These are phyloP conservation scores for Propsilocerus akamusi DNA, from an alignment of 1,140 invertebrate genomes.

Conservation along the genomic window DNA sequence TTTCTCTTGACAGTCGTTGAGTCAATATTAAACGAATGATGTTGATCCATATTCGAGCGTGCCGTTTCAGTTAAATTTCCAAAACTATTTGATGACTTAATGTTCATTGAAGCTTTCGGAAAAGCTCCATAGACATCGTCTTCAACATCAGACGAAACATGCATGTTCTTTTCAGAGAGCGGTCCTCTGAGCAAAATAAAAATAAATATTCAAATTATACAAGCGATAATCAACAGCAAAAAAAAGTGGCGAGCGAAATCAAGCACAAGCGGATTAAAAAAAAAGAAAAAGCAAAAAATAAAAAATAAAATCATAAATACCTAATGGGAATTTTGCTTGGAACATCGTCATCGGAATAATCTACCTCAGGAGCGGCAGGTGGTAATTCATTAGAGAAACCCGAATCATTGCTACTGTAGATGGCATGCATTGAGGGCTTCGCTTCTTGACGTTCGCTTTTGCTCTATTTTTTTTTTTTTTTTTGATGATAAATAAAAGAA, in stretches of 20 bases:
- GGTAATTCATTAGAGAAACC: constrained; percentile 75
- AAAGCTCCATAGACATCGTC: too few relatives aligned
- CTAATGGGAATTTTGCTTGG: constrained; percentile 44
- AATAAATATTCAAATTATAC: too few relatives aligned
- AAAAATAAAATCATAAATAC: constrained; percentile 26
- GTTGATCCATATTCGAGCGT: background rate
- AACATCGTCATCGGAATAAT: constrained; percentile 77
- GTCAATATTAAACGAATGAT: too few relatives aligned
- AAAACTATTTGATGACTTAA: constrained; percentile 24
- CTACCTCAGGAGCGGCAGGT: constrained; percentile 69
- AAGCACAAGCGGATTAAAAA: too few relatives aligned
- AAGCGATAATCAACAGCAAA: too few relatives aligned
- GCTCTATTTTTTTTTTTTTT: constrained; percentile 11
- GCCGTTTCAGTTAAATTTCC: constrained; percentile 26
- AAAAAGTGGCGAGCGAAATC: too few relatives aligned
- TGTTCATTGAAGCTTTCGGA: constrained; percentile 27
- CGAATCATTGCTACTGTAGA: constrained; percentile 71
- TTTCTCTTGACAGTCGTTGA: constrained; percentile 49
- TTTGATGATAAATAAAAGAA: background rate
- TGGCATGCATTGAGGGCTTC: constrained; percentile 44
- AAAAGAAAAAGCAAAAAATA: constrained; percentile 9
- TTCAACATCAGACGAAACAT: too few relatives aligned
- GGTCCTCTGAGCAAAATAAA: too few relatives aligned
- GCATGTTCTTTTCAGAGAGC: too few relatives aligned
- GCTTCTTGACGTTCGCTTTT: constrained; percentile 25